Conservation (phyloP, 2,113 vertebrate genomes). For the Syngnathoides biaculeatus region DNA sequence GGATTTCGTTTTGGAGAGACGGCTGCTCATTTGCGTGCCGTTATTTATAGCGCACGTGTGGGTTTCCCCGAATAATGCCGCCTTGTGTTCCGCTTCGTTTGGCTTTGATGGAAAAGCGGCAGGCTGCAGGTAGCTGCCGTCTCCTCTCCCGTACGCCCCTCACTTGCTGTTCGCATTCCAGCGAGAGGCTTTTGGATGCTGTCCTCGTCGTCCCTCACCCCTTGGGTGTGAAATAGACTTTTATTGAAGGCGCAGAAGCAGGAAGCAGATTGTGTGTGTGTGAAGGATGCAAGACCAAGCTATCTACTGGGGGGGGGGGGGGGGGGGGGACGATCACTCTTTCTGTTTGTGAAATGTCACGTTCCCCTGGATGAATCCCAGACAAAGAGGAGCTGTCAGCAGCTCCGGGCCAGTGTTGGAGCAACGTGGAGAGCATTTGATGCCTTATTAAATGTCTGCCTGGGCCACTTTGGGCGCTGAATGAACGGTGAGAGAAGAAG, state of each 20-base stretch:
- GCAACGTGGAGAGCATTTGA: conserved; percentile 34
- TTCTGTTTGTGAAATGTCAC: conserved; percentile 43
- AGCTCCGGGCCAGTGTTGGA: conserved; percentile 21
- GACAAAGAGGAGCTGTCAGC: conserved; percentile 45
- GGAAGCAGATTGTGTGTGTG: conserved; percentile 2
- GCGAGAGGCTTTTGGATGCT: conserved; percentile 41
- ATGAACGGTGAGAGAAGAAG: conserved; percentile 39
- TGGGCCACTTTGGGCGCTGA: conserved; percentile 36
- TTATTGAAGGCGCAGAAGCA: conserved; percentile 48
- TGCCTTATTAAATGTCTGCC: conserved; percentile 23
- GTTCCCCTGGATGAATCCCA: conserved; percentile 36
- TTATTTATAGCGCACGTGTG: conserved; percentile 28
- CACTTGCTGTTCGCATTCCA: conserved; percentile 27
- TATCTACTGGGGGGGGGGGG: conserved; percentile 33
- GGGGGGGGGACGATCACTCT: conserved; percentile 26
- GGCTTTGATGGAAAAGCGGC: conserved; percentile 18
- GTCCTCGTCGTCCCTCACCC: conserved; percentile 39
- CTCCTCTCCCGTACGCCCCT: conserved; percentile 35
- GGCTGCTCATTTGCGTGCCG: conserved; percentile 34
- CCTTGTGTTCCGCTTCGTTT: conserved; percentile 37
- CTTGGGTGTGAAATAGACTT: conserved; percentile 66
- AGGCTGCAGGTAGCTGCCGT: conserved; percentile 29
- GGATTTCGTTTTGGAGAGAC: conserved; percentile 35
- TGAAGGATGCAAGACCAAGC: conserved; percentile 47
- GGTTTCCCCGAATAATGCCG: conserved; percentile 41